phyloP scores from a whole-genome alignment of 1,140 invertebrate species.

The Antheraea pernyi region DNA sequence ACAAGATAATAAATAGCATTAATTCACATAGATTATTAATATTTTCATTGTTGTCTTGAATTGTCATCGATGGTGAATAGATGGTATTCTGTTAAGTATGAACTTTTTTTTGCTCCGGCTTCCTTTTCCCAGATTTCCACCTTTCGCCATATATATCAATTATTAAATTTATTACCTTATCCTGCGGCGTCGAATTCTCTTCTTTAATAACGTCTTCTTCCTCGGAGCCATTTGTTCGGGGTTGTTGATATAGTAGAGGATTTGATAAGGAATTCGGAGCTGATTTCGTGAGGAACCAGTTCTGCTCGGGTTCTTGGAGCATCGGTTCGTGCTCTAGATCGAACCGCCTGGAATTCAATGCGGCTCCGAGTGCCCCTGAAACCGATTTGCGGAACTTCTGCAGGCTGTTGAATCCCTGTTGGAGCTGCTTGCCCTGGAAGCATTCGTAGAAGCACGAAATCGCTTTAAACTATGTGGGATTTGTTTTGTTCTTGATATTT shows the following conservation, averaged over 20 bases:
- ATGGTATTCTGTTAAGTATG: too few species aligned
- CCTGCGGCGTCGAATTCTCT: slow-evolving; percentile 45
- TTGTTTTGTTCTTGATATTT: slow-evolving; percentile 28
- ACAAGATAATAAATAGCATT: too few species aligned
- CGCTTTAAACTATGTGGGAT: slow-evolving; percentile 72
- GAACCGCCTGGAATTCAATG: slow-evolving; percentile 69
- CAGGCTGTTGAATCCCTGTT: slow-evolving; percentile 82
- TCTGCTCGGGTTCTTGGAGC: slow-evolving; percentile 79
- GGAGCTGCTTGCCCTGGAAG: slow-evolving; percentile 76
- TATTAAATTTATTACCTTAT: slow-evolving; percentile 64
- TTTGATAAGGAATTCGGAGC: slow-evolving; percentile 88
- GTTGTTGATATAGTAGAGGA: slow-evolving; percentile 66
- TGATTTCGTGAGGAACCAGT: slow-evolving; percentile 89
- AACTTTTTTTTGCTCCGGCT: too few species aligned
- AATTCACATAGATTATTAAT: too few species aligned
- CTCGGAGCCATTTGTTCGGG: slow-evolving; percentile 47
- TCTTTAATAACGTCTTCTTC: slow-evolving; percentile 65
- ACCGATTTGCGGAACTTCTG: slow-evolving; percentile 85
- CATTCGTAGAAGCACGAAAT: slow-evolving; percentile 77
- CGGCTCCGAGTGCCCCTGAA: slow-evolving; percentile 82
- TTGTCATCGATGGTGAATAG: too few species aligned
- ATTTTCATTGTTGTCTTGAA: too few species aligned
- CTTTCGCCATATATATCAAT: too few species aligned
- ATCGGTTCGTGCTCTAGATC: slow-evolving; percentile 71
- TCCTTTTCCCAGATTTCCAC: too few species aligned